Evolutionary conservation across 2,113 vertebrate genomes (phyloP).

Genomic region (Zosterops borbonicus): DNA sequence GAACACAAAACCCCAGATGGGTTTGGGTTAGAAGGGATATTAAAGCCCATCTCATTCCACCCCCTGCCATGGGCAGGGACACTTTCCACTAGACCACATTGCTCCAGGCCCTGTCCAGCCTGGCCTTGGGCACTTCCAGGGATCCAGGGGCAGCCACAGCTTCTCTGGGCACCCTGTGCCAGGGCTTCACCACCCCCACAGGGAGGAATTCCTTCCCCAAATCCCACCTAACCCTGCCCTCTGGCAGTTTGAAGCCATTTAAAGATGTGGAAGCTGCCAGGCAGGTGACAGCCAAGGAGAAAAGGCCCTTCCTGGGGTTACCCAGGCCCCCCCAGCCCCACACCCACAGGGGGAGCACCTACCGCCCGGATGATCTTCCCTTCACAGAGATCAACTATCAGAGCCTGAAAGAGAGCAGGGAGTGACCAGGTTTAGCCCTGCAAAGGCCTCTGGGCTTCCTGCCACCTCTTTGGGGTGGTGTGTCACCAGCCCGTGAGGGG

Average conservation of each 20-base stretch:
- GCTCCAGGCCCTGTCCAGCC: accelerated
- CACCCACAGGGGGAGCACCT: neutral
- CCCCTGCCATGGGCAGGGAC: neutral
- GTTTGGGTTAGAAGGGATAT: neutral
- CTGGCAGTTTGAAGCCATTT: neutral
- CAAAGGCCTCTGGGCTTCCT: neutral
- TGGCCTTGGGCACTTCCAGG: neutral
- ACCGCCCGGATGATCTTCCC: constrained; percentile 81
- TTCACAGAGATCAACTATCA: constrained; percentile 86
- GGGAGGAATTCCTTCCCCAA: neutral
- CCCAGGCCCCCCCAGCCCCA: neutral
- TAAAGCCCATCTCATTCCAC: neutral
- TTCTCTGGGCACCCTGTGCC: neutral
- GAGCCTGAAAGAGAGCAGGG: constrained; percentile 73
- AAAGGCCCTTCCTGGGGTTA: neutral
- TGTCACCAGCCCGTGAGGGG: accelerated
- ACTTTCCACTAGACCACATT: neutral
- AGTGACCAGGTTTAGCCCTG: neutral
- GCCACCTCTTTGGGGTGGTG: neutral
- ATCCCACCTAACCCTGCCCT: neutral
- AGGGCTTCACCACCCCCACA: neutral
- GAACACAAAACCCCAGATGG: neutral
- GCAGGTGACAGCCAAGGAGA: neutral
- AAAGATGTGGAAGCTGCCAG: neutral
- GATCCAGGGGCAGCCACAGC: neutral